Evolutionary conservation across 2,113 vertebrate species (phyloP).

Genomic region (Amblyopsis rosae): DNA sequence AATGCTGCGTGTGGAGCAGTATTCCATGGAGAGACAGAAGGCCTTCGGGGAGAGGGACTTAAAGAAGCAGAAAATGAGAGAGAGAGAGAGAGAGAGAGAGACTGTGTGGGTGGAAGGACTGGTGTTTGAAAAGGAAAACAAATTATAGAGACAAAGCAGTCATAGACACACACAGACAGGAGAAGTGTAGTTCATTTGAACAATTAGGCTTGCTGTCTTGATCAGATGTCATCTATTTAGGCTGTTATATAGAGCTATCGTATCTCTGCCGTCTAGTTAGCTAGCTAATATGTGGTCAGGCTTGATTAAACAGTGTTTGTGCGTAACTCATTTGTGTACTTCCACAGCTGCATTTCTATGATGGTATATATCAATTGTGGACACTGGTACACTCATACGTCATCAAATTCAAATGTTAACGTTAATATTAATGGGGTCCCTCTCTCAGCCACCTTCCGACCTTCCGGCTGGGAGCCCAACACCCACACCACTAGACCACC

Average conservation of each 20-base stretch:
- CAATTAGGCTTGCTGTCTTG: slow-evolving; percentile 23
- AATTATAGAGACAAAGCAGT: slow-evolving; percentile 27
- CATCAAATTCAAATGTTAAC: no score
- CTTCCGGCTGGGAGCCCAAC: no score
- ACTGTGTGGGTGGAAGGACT: slow-evolving; percentile 32
- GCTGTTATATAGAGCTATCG: slow-evolving; percentile 23
- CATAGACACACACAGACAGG: background rate
- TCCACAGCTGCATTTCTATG: background rate
- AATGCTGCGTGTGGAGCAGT: slow-evolving; percentile 37
- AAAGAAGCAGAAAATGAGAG: slow-evolving; percentile 8
- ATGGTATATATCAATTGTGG: no score
- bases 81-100: slow-evolving; percentile 5
- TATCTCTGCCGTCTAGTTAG: slow-evolving; percentile 5
- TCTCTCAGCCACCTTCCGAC: no score
- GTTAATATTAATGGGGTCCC: no score
- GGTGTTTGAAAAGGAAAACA: slow-evolving; percentile 24
- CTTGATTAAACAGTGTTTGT: slow-evolving; percentile 22
- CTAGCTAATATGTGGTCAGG: background rate
- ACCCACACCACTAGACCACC: no score
- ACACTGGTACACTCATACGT: no score
- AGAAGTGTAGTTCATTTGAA: slow-evolving; percentile 21
- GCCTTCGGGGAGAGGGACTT: slow-evolving; percentile 25
- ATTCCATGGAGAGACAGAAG: slow-evolving; percentile 17
- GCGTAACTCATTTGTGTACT: background rate
- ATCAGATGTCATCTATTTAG: slow-evolving; percentile 17